phyloP scores from a whole-genome alignment of 2,888 invertebrate species.

The Callosobruchus maculatus region DNA sequence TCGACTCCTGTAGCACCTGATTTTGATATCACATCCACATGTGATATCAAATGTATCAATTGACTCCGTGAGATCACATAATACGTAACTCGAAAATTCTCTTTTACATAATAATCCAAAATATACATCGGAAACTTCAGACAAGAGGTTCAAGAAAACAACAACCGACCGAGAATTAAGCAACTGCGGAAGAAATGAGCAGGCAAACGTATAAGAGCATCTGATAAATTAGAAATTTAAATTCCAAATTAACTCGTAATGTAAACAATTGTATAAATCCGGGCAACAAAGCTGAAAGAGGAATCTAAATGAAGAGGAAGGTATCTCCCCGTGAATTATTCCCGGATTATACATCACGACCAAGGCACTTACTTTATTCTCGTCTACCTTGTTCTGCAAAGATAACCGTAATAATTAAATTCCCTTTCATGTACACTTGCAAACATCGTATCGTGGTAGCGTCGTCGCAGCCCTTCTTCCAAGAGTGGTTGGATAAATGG shows the following conservation, averaged over 20 bases:
- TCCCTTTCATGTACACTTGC: constrained; percentile 23
- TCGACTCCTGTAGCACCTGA: too few relatives aligned
- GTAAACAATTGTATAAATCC: constrained; percentile 51
- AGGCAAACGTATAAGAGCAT: constrained; percentile 22
- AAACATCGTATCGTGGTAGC: background rate
- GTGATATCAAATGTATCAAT: too few relatives aligned
- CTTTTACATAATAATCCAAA: too few relatives aligned
- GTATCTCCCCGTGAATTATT: constrained; percentile 43
- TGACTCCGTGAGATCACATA: too few relatives aligned
- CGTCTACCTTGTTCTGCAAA: constrained; percentile 46
- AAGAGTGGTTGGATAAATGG: background rate
- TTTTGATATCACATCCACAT: too few relatives aligned
- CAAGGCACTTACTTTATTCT: constrained; percentile 36
- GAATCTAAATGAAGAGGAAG: constrained; percentile 44
- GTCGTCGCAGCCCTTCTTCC: background rate
- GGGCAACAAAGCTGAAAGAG: constrained; percentile 43
- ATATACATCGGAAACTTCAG: background rate
- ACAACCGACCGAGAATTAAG: background rate
- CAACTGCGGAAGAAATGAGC: constrained; percentile 12
- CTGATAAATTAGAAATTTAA: constrained; percentile 50
- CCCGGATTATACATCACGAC: constrained; percentile 45
- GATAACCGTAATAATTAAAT: constrained; percentile 50
- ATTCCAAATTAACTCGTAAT: constrained; percentile 50
- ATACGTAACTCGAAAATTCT: too few relatives aligned
- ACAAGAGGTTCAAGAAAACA: background rate